Conservation (phyloP, 2,113 vertebrate genomes). For the Hippocampus guttulatus region DNA sequence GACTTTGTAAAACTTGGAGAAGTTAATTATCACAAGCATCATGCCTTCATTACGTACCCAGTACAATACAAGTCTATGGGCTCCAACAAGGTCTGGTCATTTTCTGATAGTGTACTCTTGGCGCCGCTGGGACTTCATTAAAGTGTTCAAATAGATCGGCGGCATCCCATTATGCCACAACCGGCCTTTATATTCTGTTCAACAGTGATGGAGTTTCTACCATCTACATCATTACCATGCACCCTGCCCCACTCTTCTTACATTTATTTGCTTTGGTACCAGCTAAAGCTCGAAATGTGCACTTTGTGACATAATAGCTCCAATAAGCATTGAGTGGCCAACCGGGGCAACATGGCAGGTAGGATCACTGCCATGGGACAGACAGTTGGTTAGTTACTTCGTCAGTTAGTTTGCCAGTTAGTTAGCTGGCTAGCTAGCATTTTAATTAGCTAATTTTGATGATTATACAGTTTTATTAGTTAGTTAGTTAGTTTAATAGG, state of each 20-base stretch:
- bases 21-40: conserved; percentile 10
- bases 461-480: no score
- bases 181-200: conserved; percentile 23
- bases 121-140: conserved; percentile 57
- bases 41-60: conserved; percentile 4
- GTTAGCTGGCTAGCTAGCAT: not conserved
- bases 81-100: conserved; percentile 26
- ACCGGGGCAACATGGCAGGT: not conserved
- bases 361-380: not conserved
- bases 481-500: no score
- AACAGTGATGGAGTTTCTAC: conserved; percentile 29
- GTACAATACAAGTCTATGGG: conserved; percentile 13
- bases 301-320: conserved; percentile 5
- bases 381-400: not conserved
- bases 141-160: conserved; percentile 55
- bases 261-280: conserved; percentile 3
- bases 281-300: conserved; percentile 1
- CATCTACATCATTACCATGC: conserved; percentile 23
- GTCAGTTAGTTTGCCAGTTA: no score
- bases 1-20: not conserved
- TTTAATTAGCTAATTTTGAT: no score
- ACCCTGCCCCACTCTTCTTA: not conserved
- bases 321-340: conserved; percentile 1
- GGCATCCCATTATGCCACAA: conserved; percentile 36
- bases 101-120: conserved; percentile 28